Base-by-base conservation (phyloP, 2,113 vertebrate genomes). In the Urocitellus parryii region DNA sequence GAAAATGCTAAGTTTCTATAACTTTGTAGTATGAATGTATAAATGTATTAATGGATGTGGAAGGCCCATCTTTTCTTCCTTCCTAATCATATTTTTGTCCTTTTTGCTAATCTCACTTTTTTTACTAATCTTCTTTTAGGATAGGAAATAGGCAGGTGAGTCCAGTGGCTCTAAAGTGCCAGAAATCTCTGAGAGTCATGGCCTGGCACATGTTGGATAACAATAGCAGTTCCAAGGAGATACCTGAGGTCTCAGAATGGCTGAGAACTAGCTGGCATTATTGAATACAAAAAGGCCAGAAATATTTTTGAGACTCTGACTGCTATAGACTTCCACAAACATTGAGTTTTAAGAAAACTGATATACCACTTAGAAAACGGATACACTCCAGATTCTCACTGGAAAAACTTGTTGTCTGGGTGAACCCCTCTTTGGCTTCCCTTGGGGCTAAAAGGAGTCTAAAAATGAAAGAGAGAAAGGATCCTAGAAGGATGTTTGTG, bases 381-480 rank as follows among this genome's bases (percentile, higher is more conserved):
- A 34, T 65, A 63, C 5, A 76, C 7, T 27, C 68, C 20, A 79
- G 48, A n/a, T 20, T 12, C 65, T 93, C 70, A 61, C 24, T 93
- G 67, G 85, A 77, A 94, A 93, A 18, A 37, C 29, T 88, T 42
- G 17, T 42, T 11, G 4, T 86, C 32, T 82, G 51, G 34, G 16
- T 77, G 65, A 96, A 76, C 51, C 58, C 58, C 11, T 91, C 51
- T 51, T 67, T 24, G 29, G 51, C 61, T 85, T 97, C 65, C 86
- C 65, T 84, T 24, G 17, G 25, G 56, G 61, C 72, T 90, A 45
- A 96, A 20, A 37, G 34, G 39, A 85, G 51, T 56, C 77, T 94
- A 80, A 88, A 94, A 77, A 90, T 88, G 95, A 92, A 48, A 5
- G 42, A 74, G 34, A 91, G 32, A 85, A 84, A 96, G 76, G 65